A percentile compares a stretch with the other conserved stretches of the same genome.
phyloP scores from a whole-genome alignment of 2,113 vertebrate species.

The Odontophorus gujanensis region DNA sequence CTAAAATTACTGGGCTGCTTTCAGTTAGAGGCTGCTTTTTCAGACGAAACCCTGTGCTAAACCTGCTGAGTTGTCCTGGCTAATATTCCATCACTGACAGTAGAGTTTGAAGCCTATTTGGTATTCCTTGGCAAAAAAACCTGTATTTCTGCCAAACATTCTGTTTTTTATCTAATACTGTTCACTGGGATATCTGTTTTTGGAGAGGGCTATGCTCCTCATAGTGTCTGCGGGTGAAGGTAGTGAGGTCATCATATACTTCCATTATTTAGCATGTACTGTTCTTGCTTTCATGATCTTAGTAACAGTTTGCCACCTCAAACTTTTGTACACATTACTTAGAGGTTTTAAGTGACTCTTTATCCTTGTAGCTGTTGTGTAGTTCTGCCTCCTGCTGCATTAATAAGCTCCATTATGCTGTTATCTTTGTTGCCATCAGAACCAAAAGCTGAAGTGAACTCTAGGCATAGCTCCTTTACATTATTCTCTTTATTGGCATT shows the following conservation, averaged over 20 bases:
- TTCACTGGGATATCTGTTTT: neutral
- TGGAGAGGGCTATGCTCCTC: neutral
- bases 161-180: neutral
- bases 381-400: neutral
- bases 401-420: neutral
- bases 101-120: neutral
- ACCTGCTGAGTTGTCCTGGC: neutral
- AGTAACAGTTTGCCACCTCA: neutral
- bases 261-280: neutral
- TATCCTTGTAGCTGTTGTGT: neutral
- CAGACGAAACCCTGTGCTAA: neutral
- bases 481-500: neutral
- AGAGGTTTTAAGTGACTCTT: neutral
- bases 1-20: neutral
- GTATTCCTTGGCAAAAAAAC: neutral
- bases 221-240: neutral
- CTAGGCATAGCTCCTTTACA: constrained; percentile 13
- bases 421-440: neutral
- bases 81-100: neutral
- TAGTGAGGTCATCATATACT: neutral
- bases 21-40: neutral
- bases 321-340: neutral
- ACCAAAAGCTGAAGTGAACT: constrained; percentile 19
- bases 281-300: neutral
- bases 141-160: neutral